Conservation (phyloP, 2,797 vertebrate species). For the Neomorphus geoffroyi region DNA sequence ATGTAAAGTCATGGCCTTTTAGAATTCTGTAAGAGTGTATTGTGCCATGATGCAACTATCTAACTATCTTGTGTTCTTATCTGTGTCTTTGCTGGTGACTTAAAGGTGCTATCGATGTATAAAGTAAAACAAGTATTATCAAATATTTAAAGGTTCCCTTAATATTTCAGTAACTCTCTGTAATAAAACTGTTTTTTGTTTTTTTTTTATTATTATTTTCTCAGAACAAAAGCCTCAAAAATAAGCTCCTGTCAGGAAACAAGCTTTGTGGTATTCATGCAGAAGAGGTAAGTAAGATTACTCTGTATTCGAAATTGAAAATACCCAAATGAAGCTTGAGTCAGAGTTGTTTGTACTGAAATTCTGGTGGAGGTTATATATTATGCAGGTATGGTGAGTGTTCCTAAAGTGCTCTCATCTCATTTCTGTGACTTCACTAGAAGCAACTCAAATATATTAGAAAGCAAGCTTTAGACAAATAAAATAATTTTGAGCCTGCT, state of each 20-base stretch:
- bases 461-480: neutral
- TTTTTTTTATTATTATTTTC: neutral
- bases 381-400: accelerated
- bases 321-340: neutral
- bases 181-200: neutral
- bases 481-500: neutral
- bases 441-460: neutral
- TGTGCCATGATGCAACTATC: neutral
- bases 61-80: neutral
- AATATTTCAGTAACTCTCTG: conserved; percentile 17
- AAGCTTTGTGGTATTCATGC: conserved; percentile 95
- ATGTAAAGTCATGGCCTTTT: neutral
- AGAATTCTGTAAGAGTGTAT: neutral
- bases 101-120: neutral
- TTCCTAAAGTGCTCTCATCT: neutral
- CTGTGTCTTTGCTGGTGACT: neutral
- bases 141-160: neutral
- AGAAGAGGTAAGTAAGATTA: conserved; percentile 87
- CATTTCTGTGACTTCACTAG: neutral
- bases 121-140: neutral
- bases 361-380: neutral
- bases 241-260: conserved; percentile 92
- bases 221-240: conserved; percentile 99
- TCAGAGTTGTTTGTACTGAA: neutral
- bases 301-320: neutral